Percentiles rank a stretch among this genome's conserved stretches.
phyloP scores from a whole-genome alignment of 2,113 vertebrate species.

The Theristicus caerulescens region DNA sequence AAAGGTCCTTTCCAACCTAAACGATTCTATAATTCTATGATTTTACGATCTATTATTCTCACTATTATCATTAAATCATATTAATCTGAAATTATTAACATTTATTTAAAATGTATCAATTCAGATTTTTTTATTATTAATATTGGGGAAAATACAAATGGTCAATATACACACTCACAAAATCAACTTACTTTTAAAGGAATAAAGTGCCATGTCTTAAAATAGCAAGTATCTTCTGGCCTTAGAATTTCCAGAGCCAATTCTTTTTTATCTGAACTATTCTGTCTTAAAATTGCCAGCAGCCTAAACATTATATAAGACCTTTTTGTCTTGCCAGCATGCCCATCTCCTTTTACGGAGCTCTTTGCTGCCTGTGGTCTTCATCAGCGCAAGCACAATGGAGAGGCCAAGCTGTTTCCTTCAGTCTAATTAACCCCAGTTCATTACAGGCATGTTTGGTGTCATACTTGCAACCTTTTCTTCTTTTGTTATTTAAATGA shows the following conservation, averaged over 20 bases:
- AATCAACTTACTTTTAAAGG: not conserved
- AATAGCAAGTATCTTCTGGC: not conserved
- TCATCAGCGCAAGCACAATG: not conserved
- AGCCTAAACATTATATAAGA: conserved; percentile 23
- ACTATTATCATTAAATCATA: not conserved
- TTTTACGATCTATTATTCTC: not conserved
- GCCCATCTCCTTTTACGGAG: not conserved
- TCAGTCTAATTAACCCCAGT: conserved; percentile 57
- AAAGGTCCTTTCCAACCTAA: no score
- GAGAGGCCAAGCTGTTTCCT: conserved; percentile 20
- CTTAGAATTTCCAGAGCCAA: not conserved
- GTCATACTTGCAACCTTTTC: not conserved
- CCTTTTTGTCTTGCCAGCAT: not conserved
- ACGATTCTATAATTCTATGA: no score
- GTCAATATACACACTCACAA: not conserved
- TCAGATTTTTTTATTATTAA: not conserved
- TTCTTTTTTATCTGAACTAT: conserved; percentile 5
- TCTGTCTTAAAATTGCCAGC: conserved; percentile 34
- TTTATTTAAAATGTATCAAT: not conserved
- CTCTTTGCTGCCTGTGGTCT: conserved; percentile 22
- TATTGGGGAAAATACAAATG: not conserved
- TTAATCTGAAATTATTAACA: not conserved
- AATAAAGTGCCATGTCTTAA: not conserved
- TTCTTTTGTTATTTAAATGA: conserved; percentile 36
- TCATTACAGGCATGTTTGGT: not conserved